These are phyloP conservation scores for Cheilinus undulatus DNA, from an alignment of 2,113 vertebrate genomes.

Conservation along the genomic window DNA sequence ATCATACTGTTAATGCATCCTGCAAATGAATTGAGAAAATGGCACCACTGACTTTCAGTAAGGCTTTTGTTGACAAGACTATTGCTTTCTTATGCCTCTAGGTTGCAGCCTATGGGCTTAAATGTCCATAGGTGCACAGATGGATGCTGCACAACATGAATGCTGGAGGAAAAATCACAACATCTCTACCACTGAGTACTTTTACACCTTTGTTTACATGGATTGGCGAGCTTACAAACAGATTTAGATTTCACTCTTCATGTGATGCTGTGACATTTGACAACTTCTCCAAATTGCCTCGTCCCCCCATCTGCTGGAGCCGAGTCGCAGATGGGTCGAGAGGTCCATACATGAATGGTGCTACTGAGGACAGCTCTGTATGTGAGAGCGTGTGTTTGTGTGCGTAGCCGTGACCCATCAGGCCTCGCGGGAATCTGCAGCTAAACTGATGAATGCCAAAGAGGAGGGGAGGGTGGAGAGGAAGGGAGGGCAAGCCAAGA, in stretches of 20 bases:
- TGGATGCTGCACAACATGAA: too few species aligned
- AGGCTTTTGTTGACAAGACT: not conserved
- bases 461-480: slow-evolving; percentile 27
- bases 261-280: slow-evolving; percentile 50
- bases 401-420: slow-evolving; percentile 48
- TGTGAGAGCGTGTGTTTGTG: slow-evolving; percentile 11
- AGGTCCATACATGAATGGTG: slow-evolving; percentile 31
- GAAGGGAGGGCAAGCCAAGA: slow-evolving; percentile 31
- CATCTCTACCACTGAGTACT: not conserved
- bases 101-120: too few species aligned
- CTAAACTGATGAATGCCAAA: slow-evolving; percentile 69
- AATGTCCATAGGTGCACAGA: too few species aligned
- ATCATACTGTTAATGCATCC: not conserved
- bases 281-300: slow-evolving; percentile 49
- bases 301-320: slow-evolving; percentile 41
- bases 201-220: not conserved
- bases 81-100: too few species aligned
- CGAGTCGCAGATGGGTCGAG: slow-evolving; percentile 59
- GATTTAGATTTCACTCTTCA: slow-evolving; percentile 39
- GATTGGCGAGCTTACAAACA: not conserved
- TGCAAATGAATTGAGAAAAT: too few species aligned
- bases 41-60: too few species aligned
- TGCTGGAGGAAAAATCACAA: too few species aligned
- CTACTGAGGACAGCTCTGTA: slow-evolving; percentile 19
- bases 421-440: slow-evolving; percentile 61